A percentile compares a stretch with the other conserved stretches of the same genome.
These are phyloP conservation scores for Rhabditoides inermis DNA, from an alignment of 2,888 invertebrate genomes.

Conservation along the genomic window DNA sequence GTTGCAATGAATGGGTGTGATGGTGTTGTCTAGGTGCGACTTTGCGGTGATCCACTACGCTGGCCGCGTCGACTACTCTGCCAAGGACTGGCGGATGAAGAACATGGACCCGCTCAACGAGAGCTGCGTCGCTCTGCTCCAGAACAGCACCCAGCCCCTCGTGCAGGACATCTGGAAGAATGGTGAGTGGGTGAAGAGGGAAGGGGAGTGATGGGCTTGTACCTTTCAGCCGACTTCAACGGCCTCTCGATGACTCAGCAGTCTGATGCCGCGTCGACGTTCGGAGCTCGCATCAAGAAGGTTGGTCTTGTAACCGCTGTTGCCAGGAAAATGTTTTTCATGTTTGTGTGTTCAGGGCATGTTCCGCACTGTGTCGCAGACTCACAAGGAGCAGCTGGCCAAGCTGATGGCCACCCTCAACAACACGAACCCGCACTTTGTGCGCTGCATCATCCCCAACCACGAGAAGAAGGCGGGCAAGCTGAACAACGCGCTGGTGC, in stretches of 20 bases:
- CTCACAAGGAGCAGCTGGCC: conserved; percentile 94
- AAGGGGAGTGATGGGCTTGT: too few species aligned
- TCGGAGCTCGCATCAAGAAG: conserved; percentile 71
- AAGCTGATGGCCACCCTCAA: conserved; percentile 76
- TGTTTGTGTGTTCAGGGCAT: too few species aligned
- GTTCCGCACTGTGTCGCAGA: conserved; percentile 82
- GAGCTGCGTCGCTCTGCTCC: conserved; percentile 87
- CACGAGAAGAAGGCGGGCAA: conserved; percentile 96
- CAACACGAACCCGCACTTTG: conserved; percentile 98
- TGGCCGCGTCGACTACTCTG: conserved; percentile 77
- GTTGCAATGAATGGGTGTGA: too few species aligned
- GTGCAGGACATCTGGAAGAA: conserved; percentile 98
- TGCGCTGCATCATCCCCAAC: conserved; percentile 98
- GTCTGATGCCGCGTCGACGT: conserved; percentile 76
- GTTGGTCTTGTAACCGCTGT: too few species aligned
- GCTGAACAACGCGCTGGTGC: conserved; percentile 92
- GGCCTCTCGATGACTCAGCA: conserved; percentile 91
- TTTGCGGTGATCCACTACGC: conserved; percentile 67
- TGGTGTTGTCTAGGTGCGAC: conserved; percentile 63
- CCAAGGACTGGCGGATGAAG: conserved; percentile 95
- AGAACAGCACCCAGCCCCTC: conserved; percentile 85
- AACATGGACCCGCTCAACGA: conserved; percentile 99
- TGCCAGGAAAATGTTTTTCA: too few species aligned
- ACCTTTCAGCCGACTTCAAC: conserved; percentile 77
- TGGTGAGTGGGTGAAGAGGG: too few species aligned